Percentiles rank a stretch among this genome's conserved stretches.
phyloP scores from a whole-genome alignment of 2,113 vertebrate species.

The Rattus norvegicus region GRCr8 NC_086023.1:103901501-103902000 shows the following conservation, averaged over 20 bases:
- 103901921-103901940: neutral
- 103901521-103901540: neutral
- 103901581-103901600: neutral
- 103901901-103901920: neutral
- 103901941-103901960: neutral
- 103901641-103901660: slow-evolving; percentile 34
- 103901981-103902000: slow-evolving; percentile 34
- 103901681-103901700: slow-evolving; percentile 28
- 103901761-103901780: slow-evolving; percentile 9
- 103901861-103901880: neutral
- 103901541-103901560: neutral
- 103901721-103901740: slow-evolving; percentile 47
- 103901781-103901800: slow-evolving; percentile 49
- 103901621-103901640: slow-evolving; percentile 48
- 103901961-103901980: neutral
- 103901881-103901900: neutral
- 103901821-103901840: neutral
- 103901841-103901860: neutral
- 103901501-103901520: neutral
- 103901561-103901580: neutral
- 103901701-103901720: slow-evolving; percentile 26
- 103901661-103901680: slow-evolving; percentile 45
- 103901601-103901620: slow-evolving; percentile 70
- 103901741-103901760: slow-evolving; percentile 44
- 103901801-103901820: slow-evolving; percentile 57